Percentiles rank a stretch among this genome's conserved stretches.
These are phyloP conservation scores for Thymallus thymallus DNA, from an alignment of 2,113 vertebrate genomes.

Conservation along the genomic window DNA sequence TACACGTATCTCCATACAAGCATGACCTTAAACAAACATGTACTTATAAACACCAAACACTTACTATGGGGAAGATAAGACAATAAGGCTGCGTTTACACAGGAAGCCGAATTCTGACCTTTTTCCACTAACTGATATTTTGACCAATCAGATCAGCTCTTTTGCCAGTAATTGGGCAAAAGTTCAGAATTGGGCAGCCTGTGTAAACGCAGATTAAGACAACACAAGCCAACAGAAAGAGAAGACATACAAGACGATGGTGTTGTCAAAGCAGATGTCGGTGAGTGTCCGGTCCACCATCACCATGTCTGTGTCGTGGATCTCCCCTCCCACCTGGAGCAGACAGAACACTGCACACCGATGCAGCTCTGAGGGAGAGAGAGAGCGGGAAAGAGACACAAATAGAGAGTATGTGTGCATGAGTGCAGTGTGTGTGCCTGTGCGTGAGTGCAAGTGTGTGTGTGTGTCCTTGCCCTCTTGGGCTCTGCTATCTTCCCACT, in stretches of 20 bases:
- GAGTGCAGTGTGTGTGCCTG: not conserved
- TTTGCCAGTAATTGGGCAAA: too few species aligned
- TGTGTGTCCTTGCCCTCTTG: conserved; percentile 9
- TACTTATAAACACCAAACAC: too few species aligned
- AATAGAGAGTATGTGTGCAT: not conserved
- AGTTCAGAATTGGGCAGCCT: too few species aligned
- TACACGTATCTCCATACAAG: too few species aligned
- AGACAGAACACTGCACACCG: conserved; percentile 92
- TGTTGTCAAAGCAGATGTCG: conserved; percentile 91
- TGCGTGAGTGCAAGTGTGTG: not conserved
- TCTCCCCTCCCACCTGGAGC: conserved; percentile 87
- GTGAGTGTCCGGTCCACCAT: conserved; percentile 91
- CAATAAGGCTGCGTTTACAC: too few species aligned
- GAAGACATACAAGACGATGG: conserved; percentile 84
- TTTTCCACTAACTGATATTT: too few species aligned
- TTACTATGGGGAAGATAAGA: too few species aligned
- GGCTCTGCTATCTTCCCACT: conserved; percentile 25
- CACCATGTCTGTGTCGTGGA: conserved; percentile 92
- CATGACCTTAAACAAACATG: too few species aligned
- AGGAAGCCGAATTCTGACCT: too few species aligned
- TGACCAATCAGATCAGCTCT: too few species aligned
- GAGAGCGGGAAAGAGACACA: conserved; percentile 2
- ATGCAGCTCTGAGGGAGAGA: conserved; percentile 77
- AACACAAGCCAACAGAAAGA: not conserved
- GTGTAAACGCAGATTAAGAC: too few species aligned